Conservation (phyloP, 2,888 invertebrate genomes). For the Oegoconia quadripuncta region DNA sequence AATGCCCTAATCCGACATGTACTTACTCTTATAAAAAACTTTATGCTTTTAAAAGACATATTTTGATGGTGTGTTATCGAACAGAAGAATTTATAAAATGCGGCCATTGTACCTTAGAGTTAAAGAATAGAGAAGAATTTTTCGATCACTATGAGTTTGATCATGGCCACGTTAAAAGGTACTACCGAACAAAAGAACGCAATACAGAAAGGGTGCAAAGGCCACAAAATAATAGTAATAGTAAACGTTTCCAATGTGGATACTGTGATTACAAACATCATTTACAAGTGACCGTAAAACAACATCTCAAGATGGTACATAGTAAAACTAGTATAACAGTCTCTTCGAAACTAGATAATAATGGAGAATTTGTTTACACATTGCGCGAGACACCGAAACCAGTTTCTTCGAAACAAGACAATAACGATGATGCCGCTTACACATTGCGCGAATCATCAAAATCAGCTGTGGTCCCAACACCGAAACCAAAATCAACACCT, state of each 20-base stretch:
- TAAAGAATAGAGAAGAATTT: slow-evolving; percentile 23
- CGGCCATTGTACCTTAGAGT: slow-evolving; percentile 22
- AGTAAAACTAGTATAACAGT: slow-evolving; percentile 17
- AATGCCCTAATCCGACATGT: slow-evolving; percentile 53
- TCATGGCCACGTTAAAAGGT: slow-evolving; percentile 18
- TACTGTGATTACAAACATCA: slow-evolving; percentile 28
- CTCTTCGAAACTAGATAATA: not conserved
- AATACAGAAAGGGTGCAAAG: not conserved
- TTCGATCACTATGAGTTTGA: slow-evolving; percentile 35
- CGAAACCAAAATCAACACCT: slow-evolving; percentile 16
- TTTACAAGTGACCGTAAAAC: slow-evolving; percentile 22
- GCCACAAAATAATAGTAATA: slow-evolving; percentile 13
- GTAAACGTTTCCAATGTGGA: no score
- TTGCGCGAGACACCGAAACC: slow-evolving; percentile 2
- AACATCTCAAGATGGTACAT: slow-evolving; percentile 35
- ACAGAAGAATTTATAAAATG: slow-evolving; percentile 23
- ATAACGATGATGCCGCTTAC: not conserved
- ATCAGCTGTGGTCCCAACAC: no score
- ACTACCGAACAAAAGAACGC: not conserved
- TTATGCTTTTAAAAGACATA: slow-evolving; percentile 42
- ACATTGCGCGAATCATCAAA: slow-evolving; percentile 8
- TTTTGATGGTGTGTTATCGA: slow-evolving; percentile 23
- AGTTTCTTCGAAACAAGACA: not conserved
- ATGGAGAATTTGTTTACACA: not conserved
- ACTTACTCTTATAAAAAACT: slow-evolving; percentile 20